These are phyloP conservation scores for Alcedo atthis DNA, from an alignment of 2,797 vertebrate genomes.

Conservation along the genomic window DNA sequence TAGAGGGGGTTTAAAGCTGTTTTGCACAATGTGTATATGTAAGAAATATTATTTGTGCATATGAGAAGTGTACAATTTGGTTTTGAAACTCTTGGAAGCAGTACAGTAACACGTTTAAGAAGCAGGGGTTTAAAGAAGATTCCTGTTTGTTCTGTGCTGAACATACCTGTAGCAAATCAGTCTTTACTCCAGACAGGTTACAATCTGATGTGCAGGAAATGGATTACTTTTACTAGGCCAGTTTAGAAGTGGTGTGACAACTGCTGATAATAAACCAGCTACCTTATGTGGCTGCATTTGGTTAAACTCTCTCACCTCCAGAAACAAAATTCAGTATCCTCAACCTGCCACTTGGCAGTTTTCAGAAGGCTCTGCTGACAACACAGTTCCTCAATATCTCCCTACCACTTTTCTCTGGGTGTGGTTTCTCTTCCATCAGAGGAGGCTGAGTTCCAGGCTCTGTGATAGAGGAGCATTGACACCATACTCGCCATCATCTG, in stretches of 20 bases:
- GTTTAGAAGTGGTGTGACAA: background rate
- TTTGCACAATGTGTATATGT: background rate
- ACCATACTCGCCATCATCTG: rapidly evolving
- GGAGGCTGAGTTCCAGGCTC: background rate
- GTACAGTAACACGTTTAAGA: background rate
- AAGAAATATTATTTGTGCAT: background rate
- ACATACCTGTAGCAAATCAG: background rate
- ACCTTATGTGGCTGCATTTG: background rate
- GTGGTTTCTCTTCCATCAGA: background rate
- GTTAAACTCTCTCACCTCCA: background rate
- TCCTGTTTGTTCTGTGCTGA: background rate
- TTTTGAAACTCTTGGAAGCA: background rate
- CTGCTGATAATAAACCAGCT: background rate
- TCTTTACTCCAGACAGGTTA: background rate
- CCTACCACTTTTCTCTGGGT: background rate
- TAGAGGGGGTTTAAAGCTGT: background rate
- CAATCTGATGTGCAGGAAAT: background rate
- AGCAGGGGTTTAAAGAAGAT: background rate
- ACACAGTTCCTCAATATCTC: background rate
- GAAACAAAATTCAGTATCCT: background rate
- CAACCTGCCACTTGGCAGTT: rapidly evolving
- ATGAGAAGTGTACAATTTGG: background rate
- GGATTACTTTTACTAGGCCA: background rate
- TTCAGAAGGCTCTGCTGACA: background rate
- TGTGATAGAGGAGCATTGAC: rapidly evolving